Conservation (phyloP, 2,888 invertebrate genomes). For the Nomada fabriciana region DNA sequence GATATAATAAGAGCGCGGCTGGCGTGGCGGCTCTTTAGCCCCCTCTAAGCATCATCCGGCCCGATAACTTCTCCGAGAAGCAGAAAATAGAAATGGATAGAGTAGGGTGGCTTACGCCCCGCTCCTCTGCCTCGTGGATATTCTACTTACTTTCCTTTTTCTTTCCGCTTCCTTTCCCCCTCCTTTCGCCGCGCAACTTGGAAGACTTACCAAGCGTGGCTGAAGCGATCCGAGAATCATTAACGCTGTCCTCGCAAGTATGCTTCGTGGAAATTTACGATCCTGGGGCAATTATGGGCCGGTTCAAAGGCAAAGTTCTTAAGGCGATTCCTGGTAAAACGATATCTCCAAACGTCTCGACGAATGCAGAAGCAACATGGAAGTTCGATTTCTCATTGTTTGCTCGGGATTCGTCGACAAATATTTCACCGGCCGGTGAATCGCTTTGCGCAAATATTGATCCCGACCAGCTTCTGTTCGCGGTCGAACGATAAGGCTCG, state of each 20-base stretch:
- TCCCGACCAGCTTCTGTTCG: background rate
- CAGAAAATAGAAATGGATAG: conserved; percentile 78
- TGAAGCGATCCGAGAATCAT: conserved; percentile 37
- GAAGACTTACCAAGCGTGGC: background rate
- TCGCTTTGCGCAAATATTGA: conserved; percentile 39
- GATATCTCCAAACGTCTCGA: conserved; percentile 9
- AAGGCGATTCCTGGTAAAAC: conserved; percentile 18
- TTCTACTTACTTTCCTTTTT: conserved; percentile 18
- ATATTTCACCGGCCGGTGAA: conserved; percentile 4
- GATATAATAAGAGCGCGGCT: conserved; percentile 71
- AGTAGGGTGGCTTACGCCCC: conserved; percentile 50
- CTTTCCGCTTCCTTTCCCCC: background rate
- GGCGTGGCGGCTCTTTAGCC: conserved; percentile 17
- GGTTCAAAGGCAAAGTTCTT: conserved; percentile 23
- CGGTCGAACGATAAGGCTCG: conserved; percentile 28
- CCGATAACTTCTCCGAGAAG: conserved; percentile 66
- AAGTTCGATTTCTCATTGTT: background rate
- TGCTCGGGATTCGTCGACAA: background rate
- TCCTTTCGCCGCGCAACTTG: too few species aligned
- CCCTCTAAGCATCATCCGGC: conserved; percentile 44
- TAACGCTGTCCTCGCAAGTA: conserved; percentile 35
- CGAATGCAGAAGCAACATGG: conserved; percentile 16
- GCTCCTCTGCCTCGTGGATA: conserved; percentile 3
- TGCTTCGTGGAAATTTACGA: conserved; percentile 39
- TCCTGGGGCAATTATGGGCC: conserved; percentile 28